Conservation (phyloP, 2,888 invertebrate species). For the Catocala fraxini region DNA sequence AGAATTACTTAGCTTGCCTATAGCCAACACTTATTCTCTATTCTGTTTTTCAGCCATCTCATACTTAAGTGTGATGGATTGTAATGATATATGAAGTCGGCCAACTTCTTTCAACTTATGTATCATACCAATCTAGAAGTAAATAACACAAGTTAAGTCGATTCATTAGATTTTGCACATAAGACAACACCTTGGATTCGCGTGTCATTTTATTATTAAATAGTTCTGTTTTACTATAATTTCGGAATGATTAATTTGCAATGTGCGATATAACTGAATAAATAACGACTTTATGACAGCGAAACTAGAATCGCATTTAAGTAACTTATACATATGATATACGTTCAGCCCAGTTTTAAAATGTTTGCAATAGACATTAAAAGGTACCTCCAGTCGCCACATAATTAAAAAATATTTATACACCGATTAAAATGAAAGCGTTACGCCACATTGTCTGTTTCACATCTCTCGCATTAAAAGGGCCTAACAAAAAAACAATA, state of each 20-base stretch:
- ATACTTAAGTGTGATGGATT: too few relatives aligned
- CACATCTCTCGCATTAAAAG: constrained; percentile 40
- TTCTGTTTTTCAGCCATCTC: too few relatives aligned
- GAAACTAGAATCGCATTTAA: not conserved
- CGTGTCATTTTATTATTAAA: too few relatives aligned
- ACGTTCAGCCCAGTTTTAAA: not conserved
- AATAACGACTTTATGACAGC: too few relatives aligned
- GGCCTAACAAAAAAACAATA: constrained; percentile 36
- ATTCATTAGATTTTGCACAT: constrained; percentile 66
- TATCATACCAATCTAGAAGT: too few relatives aligned
- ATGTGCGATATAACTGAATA: too few relatives aligned
- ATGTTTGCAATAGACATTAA: constrained; percentile 22
- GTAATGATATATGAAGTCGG: too few relatives aligned
- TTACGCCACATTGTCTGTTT: constrained; percentile 42
- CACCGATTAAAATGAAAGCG: constrained; percentile 44
- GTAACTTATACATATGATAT: not conserved
- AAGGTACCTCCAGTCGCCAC: constrained; percentile 23
- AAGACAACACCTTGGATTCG: constrained; percentile 67
- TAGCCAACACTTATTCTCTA: too few relatives aligned
- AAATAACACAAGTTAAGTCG: constrained; percentile 71
- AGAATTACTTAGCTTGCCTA: too few relatives aligned
- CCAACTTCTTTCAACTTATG: too few relatives aligned
- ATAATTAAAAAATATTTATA: constrained; percentile 45
- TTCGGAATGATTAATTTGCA: too few relatives aligned
- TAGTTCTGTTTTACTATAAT: too few relatives aligned